Evolutionary conservation across 2,888 invertebrate species (phyloP).

Genomic region (Drosophila gaucha): DNA sequence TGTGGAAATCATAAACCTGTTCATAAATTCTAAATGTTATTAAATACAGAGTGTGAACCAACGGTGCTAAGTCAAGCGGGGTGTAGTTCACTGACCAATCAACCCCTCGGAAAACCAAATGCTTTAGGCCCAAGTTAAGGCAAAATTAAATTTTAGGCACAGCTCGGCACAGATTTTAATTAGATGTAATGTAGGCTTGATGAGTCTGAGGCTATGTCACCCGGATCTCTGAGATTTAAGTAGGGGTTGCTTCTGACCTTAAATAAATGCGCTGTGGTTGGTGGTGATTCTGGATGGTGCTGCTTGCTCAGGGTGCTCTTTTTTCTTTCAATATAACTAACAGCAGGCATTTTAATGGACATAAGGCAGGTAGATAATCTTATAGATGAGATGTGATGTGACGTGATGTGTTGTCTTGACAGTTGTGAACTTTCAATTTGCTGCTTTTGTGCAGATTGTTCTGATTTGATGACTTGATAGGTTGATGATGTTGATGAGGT

Average conservation of each 20-base stretch:
- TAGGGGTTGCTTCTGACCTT: slow-evolving; percentile 10
- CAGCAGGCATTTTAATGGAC: slow-evolving; percentile 29
- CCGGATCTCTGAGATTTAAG: not conserved
- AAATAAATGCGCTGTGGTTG: not conserved
- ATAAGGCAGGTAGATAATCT: slow-evolving; percentile 28
- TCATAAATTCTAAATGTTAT: slow-evolving; percentile 43
- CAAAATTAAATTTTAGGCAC: slow-evolving; percentile 54
- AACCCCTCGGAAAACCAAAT: too few species aligned
- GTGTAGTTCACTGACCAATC: too few species aligned
- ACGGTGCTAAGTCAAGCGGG: too few species aligned
- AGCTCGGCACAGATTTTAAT: slow-evolving; percentile 60
- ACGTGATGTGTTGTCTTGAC: slow-evolving; percentile 12
- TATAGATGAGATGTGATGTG: not conserved
- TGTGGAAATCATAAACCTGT: slow-evolving; percentile 36
- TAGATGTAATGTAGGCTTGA: slow-evolving; percentile 68
- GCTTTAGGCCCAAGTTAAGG: slow-evolving; percentile 24
- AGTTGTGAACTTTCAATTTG: slow-evolving; percentile 28
- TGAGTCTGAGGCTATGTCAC: slow-evolving; percentile 53
- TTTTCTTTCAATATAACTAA: slow-evolving; percentile 3
- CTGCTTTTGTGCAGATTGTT: slow-evolving; percentile 5
- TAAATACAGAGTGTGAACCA: slow-evolving; percentile 11
- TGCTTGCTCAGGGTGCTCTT: slow-evolving; percentile 4
- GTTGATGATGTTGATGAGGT: too few species aligned
- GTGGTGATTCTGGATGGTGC: not conserved
- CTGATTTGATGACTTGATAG: not conserved